A percentile compares a stretch with the other conserved stretches of the same genome.
phyloP scores from a whole-genome alignment of 2,113 vertebrate genomes.

The Antechinus flavipes region DNA sequence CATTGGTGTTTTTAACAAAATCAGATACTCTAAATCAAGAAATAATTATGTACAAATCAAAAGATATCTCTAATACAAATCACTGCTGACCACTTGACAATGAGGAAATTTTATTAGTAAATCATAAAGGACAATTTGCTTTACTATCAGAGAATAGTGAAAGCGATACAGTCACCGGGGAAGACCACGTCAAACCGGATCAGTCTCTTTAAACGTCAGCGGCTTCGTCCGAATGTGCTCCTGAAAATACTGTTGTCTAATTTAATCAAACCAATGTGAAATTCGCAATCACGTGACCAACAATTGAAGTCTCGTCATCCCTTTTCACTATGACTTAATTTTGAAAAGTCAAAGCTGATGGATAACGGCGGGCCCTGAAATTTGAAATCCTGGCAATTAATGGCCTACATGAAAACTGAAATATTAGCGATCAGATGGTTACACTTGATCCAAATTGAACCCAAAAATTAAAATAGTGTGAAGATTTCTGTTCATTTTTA shows the following conservation, averaged over 20 bases:
- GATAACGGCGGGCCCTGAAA: not conserved
- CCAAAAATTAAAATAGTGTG: not conserved
- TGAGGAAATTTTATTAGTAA: not conserved
- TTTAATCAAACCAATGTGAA: not conserved
- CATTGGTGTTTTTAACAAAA: not conserved
- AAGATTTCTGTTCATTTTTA: not conserved
- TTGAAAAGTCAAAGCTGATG: not conserved
- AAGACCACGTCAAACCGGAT: not conserved
- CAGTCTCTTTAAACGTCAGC: too few relatives aligned
- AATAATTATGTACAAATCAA: not conserved
- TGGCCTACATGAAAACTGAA: not conserved
- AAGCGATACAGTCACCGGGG: not conserved
- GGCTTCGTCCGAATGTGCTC: not conserved
- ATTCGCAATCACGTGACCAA: not conserved
- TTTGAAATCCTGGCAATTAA: not conserved
- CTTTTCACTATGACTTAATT: not conserved
- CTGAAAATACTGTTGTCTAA: not conserved
- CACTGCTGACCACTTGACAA: too few relatives aligned
- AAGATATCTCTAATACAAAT: not conserved
- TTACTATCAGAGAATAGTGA: not conserved
- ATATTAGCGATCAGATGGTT: not conserved
- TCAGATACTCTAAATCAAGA: not conserved
- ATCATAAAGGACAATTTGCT: not conserved
- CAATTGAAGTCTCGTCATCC: not conserved
- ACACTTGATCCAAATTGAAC: not conserved